Evolutionary conservation across 2,113 vertebrate genomes (phyloP), one percentile per base, ranked within the genome.

Genomic region (Syngnathus floridae): DNA sequence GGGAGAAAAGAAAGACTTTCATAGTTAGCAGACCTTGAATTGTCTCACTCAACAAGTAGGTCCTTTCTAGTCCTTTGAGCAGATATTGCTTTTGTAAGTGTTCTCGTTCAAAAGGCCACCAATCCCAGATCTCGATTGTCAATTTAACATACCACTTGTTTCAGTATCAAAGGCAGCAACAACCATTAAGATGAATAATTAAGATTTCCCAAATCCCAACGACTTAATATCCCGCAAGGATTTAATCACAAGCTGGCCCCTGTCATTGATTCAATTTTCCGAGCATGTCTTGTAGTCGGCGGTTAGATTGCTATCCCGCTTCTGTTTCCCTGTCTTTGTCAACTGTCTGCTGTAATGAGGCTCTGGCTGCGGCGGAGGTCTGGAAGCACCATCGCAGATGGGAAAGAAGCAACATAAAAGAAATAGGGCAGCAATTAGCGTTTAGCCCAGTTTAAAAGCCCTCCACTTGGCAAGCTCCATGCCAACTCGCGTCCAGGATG

Each of bases 341-440:
- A 88, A 85, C 81, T 85, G 87, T 85, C 80, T 79, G 83, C 78
- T 83, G 84, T 90, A 90, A 90, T 90, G 89, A 89, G 88, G 79
- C 87, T 86, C 85, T 89, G 89, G 88, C 88, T 88, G 82, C 79
- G 81, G 84, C 73, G 83, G 87, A 89, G 86, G 88, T 85, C 86
- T 89, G 87, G 84, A 89, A 90, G 84, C 82, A 59, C 81, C 80
- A 76, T 85, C 82, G 79, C 84, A 89, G 88, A 91, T 90, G 89
- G 87, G 87, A 90, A 89, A 90, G 87, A 84, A 83, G 78, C 82
- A 82, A 86, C 88, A 90, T 90, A 88, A 89, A 90, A 90, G 87
- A 90, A 91, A 90, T 88, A 87, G 88, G 88, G 84, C 86, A 89
- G 85, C 88, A 90, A 90, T 90, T 90, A 91, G 90, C 87, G 84